Conservation (phyloP, 2,113 vertebrate species). For the Pycnonotus jocosus region DNA sequence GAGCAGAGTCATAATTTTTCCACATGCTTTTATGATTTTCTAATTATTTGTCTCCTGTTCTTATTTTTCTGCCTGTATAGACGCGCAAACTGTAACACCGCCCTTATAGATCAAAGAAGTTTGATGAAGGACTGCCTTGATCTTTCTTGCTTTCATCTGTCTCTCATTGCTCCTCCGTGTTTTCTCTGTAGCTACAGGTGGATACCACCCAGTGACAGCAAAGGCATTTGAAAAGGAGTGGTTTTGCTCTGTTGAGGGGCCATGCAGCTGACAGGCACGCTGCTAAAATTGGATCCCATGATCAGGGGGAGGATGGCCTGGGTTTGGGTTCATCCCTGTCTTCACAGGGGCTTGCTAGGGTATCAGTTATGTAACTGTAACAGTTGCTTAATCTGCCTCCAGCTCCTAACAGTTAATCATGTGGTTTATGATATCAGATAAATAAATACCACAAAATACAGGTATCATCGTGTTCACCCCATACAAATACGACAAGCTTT, state of each 20-base stretch:
- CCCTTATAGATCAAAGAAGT: conserved; percentile 26
- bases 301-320: neutral
- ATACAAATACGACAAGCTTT: neutral
- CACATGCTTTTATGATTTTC: neutral
- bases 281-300: conserved; percentile 19
- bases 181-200: neutral
- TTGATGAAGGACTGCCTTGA: neutral
- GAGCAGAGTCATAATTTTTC: neutral
- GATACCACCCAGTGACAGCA: conserved; percentile 37
- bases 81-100: neutral
- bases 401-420: neutral
- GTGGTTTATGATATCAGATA: neutral
- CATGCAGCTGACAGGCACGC: neutral
- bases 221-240: neutral
- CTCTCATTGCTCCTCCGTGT: neutral
- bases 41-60: neutral
- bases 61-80: neutral
- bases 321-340: neutral
- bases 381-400: neutral
- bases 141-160: conserved; percentile 44
- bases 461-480: neutral
- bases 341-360: neutral
- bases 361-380: neutral
- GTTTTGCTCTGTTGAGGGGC: neutral
- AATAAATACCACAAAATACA: neutral